Conservation (phyloP, 2,888 invertebrate species). For the Galerucella calmariensis region DNA sequence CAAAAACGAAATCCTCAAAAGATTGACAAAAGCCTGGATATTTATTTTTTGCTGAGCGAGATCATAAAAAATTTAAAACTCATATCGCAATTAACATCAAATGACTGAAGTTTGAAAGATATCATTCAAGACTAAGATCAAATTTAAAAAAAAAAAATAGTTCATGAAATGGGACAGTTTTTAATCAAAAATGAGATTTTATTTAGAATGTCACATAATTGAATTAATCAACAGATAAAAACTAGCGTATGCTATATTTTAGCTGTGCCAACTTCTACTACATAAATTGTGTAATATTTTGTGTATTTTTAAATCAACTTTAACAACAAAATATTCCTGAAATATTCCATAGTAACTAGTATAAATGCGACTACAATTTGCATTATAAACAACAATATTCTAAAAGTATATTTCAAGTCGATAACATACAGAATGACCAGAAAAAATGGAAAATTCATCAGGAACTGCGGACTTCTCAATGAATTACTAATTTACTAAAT, state of each 20-base stretch:
- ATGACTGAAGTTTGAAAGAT: slow-evolving; percentile 8
- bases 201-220: slow-evolving; percentile 2
- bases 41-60: slow-evolving; percentile 14
- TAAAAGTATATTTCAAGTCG: no score
- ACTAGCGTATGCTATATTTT: slow-evolving; percentile 10
- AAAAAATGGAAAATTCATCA: no score
- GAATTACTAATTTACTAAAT: no score
- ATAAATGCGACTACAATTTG: no score
- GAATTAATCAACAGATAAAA: slow-evolving; percentile 12
- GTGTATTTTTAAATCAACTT: not conserved
- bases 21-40: not conserved
- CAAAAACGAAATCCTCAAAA: slow-evolving; percentile 2
- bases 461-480: no score
- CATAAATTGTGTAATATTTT: slow-evolving; percentile 10
- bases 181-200: not conserved
- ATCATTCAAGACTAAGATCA: slow-evolving; percentile 10
- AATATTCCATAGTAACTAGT: not conserved
- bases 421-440: not conserved
- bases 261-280: slow-evolving; percentile 18
- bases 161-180: slow-evolving; percentile 5
- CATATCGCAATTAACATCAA: slow-evolving; percentile 12
- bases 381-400: no score
- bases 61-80: slow-evolving; percentile 13
- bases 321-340: not conserved
- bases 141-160: not conserved